Conservation (phyloP, 1,140 invertebrate species). For the Metaphire vulgaris region DNA sequence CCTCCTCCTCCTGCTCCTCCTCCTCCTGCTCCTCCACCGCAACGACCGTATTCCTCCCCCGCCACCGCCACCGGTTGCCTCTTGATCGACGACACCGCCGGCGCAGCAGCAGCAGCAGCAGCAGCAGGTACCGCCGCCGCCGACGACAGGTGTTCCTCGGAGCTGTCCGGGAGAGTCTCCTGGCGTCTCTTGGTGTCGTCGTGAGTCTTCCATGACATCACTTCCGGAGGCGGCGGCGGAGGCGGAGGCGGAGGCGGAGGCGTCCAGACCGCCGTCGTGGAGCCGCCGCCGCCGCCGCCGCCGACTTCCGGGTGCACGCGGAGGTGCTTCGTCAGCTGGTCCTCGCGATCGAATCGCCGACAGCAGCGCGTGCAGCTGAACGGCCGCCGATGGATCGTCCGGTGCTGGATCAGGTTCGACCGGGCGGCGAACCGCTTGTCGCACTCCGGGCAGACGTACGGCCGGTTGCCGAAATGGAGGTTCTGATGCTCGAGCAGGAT, state of each 20-base stretch:
- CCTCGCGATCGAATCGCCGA: slow-evolving; percentile 38
- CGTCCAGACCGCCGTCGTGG: slow-evolving; percentile 29
- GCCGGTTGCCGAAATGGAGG: slow-evolving; percentile 45
- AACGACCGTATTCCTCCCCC: no score
- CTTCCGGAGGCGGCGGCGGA: background rate
- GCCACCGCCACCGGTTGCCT: slow-evolving; percentile 5
- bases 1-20: no score
- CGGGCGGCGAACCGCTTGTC: slow-evolving; percentile 40
- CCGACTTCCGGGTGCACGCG: slow-evolving; percentile 36
- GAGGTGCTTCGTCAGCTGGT: slow-evolving; percentile 39
- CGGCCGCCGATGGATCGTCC: slow-evolving; percentile 34
- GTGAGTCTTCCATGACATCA: background rate
- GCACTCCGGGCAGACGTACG: slow-evolving; percentile 42
- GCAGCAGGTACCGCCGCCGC: slow-evolving; percentile 35
- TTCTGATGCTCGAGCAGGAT: slow-evolving; percentile 43
- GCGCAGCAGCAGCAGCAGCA: no score
- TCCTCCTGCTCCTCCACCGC: no score
- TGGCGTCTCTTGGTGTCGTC: background rate
- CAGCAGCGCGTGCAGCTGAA: slow-evolving; percentile 34
- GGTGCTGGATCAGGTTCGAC: slow-evolving; percentile 41
- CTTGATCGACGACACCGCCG: no score
- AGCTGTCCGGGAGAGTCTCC: slow-evolving; percentile 15
- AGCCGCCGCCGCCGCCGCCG: slow-evolving; percentile 37
- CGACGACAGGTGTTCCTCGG: slow-evolving; percentile 29
- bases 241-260: background rate